Base-by-base conservation (phyloP, 2,797 vertebrate species). In the Halcyon chelicuti region DNA sequence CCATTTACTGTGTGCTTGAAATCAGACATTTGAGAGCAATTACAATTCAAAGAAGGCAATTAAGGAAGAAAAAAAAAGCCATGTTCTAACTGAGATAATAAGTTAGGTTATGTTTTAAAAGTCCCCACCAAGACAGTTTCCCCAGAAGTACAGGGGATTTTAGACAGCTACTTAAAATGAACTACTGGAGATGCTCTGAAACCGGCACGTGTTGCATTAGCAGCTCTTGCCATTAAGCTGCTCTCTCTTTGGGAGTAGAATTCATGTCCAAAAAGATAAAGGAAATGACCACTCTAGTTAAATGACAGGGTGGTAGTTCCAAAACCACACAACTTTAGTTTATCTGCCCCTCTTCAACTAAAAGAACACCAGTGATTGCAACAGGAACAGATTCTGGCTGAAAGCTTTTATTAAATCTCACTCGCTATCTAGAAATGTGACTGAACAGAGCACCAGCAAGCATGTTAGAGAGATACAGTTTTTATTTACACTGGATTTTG, bases 111-210 rank as follows among this genome's bases (percentile, higher is more conserved):
- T 44, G 80, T 94, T 95, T 88, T 74, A 66, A 60, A 80, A 87
- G 44, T 89, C 47, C 31, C 15, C 62, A 39, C 51, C 52, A 33
- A 63, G 62, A 86, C 9, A 47, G 18, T 84, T 91, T 95, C 81
- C 51, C 39, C 88, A 90, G 57, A 91, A 96, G 89, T 86, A 83
- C 5, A 10, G 71, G 71, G 80, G 54, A 83, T 82, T 88, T 96
- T 79, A 61, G 68, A 19, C 0, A 8, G 12, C 31, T 29, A 5
- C 61, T 88, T 94, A 55, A 74, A 76, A 67, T 46, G 35, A 84
- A 31, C 57, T 40, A 7, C 33, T 28, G 58, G 31, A 66, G 47
- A 22, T 67, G 39, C 84, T 89, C 65, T 78, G 68, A 90, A 92
- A 79, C 19, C n/a, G 74, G 74, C 79, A 74, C 1, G 0, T 82